phyloP scores from a whole-genome alignment of 2,113 vertebrate species.

The Misgurnus anguillicaudatus region DNA sequence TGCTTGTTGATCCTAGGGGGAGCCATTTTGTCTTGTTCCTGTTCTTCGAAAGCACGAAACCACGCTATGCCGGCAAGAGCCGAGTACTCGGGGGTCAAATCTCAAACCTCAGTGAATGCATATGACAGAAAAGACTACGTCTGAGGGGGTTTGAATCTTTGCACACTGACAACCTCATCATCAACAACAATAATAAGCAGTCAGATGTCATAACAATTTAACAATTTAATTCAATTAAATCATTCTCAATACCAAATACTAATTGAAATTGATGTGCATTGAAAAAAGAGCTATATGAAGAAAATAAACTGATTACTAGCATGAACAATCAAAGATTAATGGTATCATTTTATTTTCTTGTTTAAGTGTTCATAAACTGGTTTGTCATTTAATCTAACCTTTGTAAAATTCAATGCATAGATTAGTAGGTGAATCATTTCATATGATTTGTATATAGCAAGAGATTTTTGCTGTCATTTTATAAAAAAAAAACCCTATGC shows the following conservation, averaged over 20 bases:
- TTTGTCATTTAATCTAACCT: background rate
- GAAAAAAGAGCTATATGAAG: background rate
- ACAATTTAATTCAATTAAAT: background rate
- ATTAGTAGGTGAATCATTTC: background rate
- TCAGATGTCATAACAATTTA: background rate
- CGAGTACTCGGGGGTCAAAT: conserved; percentile 68
- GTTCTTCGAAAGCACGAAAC: conserved; percentile 48
- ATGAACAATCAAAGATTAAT: background rate
- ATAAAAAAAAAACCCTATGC: too few species aligned
- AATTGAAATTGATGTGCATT: too few species aligned
- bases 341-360: background rate
- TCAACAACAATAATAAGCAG: background rate
- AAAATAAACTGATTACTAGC: background rate
- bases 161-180: background rate
- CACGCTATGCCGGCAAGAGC: conserved; percentile 45
- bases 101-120: conserved; percentile 58
- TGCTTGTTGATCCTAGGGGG: conserved; percentile 75
- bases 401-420: background rate
- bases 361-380: background rate
- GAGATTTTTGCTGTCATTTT: too few species aligned
- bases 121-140: conserved; percentile 75
- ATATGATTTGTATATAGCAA: background rate
- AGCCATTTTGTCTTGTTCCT: conserved; percentile 75
- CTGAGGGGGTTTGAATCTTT: conserved; percentile 56
- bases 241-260: too few species aligned